Evolutionary conservation across 2,888 invertebrate genomes (phyloP), one percentile per base, ranked within the genome.

Genomic region (Drosophila fungiperda): DNA sequence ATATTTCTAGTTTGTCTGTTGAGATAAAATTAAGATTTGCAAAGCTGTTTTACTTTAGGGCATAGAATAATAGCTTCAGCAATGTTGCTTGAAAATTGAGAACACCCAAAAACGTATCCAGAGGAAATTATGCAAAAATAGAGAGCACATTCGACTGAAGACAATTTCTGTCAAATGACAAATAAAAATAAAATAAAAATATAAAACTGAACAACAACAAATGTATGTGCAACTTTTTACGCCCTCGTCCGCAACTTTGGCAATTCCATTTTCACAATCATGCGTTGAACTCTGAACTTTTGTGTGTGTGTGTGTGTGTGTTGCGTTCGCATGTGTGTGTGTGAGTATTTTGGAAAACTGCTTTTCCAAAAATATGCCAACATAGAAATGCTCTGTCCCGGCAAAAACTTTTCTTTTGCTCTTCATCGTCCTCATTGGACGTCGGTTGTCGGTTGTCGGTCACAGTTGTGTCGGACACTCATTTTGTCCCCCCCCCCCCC

Each of bases 261-360:
- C 91, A 87, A 91, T 89, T 91, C 90, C 87, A 88, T 91, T 89
- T 89, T 89, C 90, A 90, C 90, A 91, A 90, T 90, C 91, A 90
- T 90, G 82, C 90, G 87, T 87, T 91, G 90, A 90, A 85, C 89
- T 89, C 83, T 89, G 85, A 89, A 91, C 89, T 91, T 83, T 83
- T 69, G 68, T 69, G 65, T 78, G 72, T 69, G 65, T 78, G 72
- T 26, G 26, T 26, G 26, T 69, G 65, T 78, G 72, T 74, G 68
- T 67, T 45, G 45, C 33, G 58, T 54, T 68, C 52, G 61, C 36
- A 62, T 65, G 74, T 66, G 62, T 76, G 73, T 59, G 57, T 53
- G 67, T 65, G 71, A 69, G 73, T 49, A 78, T 79, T 90, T 83
- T 80, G 64, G 79, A 87, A 89, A 85, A 77, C 83, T 73, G 74